phyloP scores from a whole-genome alignment of 2,113 vertebrate genomes.

The Callopanchax toddi region DNA sequence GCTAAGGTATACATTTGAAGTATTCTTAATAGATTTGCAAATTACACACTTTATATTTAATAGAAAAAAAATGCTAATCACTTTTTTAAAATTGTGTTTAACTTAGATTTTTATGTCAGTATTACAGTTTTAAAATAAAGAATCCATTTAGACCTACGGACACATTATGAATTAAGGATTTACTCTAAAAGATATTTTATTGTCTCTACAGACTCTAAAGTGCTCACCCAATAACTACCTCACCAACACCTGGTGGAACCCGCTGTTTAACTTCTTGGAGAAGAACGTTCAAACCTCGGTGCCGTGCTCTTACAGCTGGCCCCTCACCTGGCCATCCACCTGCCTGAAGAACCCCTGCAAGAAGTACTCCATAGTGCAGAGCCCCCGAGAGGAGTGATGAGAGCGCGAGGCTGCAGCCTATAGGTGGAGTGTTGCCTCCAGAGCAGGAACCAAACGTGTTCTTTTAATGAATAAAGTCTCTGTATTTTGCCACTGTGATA shows the following conservation, averaged over 20 bases:
- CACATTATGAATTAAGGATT: too few species aligned
- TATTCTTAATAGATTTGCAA: too few species aligned
- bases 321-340: constrained; percentile 90
- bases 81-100: too few species aligned
- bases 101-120: too few species aligned
- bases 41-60: too few species aligned
- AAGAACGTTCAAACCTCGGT: constrained; percentile 92
- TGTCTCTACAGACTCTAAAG: constrained; percentile 85
- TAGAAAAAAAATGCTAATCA: too few species aligned
- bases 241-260: constrained; percentile 97
- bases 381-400: constrained; percentile 77
- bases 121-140: too few species aligned
- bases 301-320: constrained; percentile 94
- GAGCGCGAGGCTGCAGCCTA: background rate
- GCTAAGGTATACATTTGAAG: too few species aligned
- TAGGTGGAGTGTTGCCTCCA: constrained; percentile 15
- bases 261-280: constrained; percentile 95
- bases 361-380: constrained; percentile 96
- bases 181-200: background rate
- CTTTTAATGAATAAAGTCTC: constrained; percentile 21
- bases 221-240: constrained; percentile 93
- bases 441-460: constrained; percentile 27
- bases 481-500: constrained; percentile 52
- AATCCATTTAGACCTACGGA: too few species aligned
- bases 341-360: constrained; percentile 97